These are phyloP conservation scores for Rhinella marina DNA, from an alignment of 2,797 vertebrate species.

Conservation along the genomic window DNA sequence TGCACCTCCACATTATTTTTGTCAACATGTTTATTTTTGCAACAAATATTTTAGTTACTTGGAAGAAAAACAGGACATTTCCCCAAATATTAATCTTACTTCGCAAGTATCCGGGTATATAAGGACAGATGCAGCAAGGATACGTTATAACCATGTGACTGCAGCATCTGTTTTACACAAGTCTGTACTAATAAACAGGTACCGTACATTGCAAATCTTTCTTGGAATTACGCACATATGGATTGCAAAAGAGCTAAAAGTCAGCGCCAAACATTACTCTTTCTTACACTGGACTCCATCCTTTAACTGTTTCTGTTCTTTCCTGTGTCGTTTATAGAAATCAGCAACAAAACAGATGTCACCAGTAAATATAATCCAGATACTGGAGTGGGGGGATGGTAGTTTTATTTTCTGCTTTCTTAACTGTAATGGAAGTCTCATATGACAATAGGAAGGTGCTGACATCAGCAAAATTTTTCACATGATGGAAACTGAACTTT, in stretches of 20 bases:
- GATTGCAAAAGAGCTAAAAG: conserved; percentile 12
- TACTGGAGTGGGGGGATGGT: background rate
- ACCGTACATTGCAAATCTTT: conserved; percentile 16
- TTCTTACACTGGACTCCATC: background rate
- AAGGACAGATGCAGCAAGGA: background rate
- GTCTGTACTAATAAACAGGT: background rate
- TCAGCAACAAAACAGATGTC: conserved; percentile 7
- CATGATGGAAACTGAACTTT: background rate
- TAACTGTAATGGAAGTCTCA: background rate
- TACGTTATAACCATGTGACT: background rate
- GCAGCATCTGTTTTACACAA: background rate
- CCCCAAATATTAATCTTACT: background rate
- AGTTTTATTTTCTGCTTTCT: background rate
- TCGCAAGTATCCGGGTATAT: background rate
- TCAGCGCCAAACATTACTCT: background rate
- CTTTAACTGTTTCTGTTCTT: background rate
- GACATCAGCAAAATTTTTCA: background rate
- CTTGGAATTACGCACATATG: conserved; percentile 17
- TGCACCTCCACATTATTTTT: background rate
- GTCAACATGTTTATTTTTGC: background rate
- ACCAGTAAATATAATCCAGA: background rate
- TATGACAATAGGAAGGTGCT: background rate
- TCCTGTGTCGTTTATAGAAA: background rate
- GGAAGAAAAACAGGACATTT: background rate
- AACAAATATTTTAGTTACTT: background rate